phyloP scores from a whole-genome alignment of 2,888 invertebrate species.

The Lumbricus terrestris region DNA sequence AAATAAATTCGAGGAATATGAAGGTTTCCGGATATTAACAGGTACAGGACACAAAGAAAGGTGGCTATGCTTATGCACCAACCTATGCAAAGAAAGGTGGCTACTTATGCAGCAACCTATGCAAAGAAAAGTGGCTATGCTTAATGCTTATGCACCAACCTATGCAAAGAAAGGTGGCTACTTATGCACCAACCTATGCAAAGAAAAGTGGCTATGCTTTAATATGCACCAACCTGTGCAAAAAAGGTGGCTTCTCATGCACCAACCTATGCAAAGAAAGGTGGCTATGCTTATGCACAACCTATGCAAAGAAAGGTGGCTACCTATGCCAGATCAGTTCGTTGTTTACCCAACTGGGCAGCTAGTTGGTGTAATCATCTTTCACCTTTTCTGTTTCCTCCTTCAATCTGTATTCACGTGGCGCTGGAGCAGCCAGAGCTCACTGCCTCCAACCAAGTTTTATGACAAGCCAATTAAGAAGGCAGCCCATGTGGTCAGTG shows the following conservation, averaged over 20 bases:
- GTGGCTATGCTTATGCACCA: too few relatives aligned
- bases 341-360: not conserved
- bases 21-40: not conserved
- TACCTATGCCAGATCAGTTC: too few relatives aligned
- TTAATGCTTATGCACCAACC: too few relatives aligned
- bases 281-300: too few relatives aligned
- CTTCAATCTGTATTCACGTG: too few relatives aligned
- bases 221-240: too few relatives aligned
- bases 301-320: too few relatives aligned
- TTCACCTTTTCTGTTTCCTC: not conserved
- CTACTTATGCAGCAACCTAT: not conserved
- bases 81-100: not conserved
- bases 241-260: not conserved
- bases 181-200: not conserved
- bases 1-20: not conserved
- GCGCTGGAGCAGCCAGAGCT: too few relatives aligned
- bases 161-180: not conserved
- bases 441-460: not conserved
- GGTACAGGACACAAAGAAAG: too few relatives aligned
- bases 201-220: too few relatives aligned
- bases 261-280: not conserved
- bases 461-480: not conserved
- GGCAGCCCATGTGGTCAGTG: not conserved
- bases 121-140: too few relatives aligned
- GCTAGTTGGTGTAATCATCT: not conserved